Evolutionary conservation across 2,797 vertebrate species (phyloP).

Genomic region (Sciurus vulgaris): DNA sequence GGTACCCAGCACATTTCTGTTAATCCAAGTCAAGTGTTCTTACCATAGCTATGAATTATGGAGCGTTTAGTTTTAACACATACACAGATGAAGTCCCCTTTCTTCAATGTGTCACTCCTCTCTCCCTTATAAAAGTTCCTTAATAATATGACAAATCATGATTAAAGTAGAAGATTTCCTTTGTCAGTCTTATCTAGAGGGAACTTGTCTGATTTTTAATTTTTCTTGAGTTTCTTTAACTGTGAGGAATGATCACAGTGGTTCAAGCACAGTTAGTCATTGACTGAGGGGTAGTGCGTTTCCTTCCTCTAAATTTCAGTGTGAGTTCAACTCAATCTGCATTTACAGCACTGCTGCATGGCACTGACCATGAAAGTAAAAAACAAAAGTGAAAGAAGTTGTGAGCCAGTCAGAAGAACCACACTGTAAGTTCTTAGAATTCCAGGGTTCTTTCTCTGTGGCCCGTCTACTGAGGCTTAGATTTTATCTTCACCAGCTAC

Average conservation of each 20-base stretch:
- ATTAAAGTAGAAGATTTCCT: not conserved
- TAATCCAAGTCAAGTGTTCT: slow-evolving; percentile 64
- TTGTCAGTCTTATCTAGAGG: not conserved
- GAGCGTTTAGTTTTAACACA: not conserved
- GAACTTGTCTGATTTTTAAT: not conserved
- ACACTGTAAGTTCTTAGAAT: not conserved
- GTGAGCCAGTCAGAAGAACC: not conserved
- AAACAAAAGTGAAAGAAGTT: too few relatives aligned
- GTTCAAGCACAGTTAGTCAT: not conserved
- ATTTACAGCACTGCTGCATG: not conserved
- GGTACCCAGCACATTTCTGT: slow-evolving; percentile 51
- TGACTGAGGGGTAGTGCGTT: not conserved
- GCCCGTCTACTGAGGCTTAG: not conserved
- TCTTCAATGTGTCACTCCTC: not conserved
- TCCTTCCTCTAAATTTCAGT: not conserved
- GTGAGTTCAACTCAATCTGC: not conserved
- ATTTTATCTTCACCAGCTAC: not conserved
- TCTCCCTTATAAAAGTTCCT: not conserved
- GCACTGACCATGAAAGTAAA: too few relatives aligned
- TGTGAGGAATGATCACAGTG: not conserved
- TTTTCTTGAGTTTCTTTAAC: not conserved
- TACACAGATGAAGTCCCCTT: too few relatives aligned
- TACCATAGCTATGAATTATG: slow-evolving; percentile 9
- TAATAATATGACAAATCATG: not conserved
- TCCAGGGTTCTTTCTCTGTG: not conserved